A percentile compares a stretch with the other conserved stretches of the same genome.
Evolutionary conservation across 2,888 invertebrate species (phyloP).

Genomic region (Synergus japonicus): DNA sequence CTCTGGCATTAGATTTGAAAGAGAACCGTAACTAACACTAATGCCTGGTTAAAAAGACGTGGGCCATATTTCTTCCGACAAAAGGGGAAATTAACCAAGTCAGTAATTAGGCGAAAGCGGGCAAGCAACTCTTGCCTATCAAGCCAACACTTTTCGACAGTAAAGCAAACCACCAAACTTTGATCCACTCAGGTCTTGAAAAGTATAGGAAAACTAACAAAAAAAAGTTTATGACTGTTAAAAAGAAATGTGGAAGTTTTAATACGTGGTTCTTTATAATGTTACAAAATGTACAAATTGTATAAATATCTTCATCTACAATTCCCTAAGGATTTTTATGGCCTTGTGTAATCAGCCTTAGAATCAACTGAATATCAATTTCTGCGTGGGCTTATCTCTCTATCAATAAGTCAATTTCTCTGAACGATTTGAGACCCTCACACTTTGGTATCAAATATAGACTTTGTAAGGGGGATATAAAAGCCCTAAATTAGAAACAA

Average conservation of each 20-base stretch:
- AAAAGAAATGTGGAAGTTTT: background rate
- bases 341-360: background rate
- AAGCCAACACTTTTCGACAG: conserved; percentile 26
- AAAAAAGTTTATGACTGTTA: background rate
- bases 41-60: conserved; percentile 18
- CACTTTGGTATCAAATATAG: background rate
- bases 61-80: conserved; percentile 27
- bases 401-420: conserved; percentile 2
- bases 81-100: conserved; percentile 32
- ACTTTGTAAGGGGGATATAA: background rate
- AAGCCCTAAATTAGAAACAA: background rate
- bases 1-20: conserved; percentile 24
- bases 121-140: conserved; percentile 20
- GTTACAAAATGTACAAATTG: too few species aligned
- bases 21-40: conserved; percentile 37
- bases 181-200: conserved; percentile 31
- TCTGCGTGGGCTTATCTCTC: background rate
- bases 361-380: background rate
- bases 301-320: background rate
- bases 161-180: background rate
- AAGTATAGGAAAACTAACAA: background rate
- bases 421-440: background rate
- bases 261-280: background rate
- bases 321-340: conserved; percentile 4
- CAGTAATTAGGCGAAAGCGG: conserved; percentile 34